Evolutionary conservation across 2,113 vertebrate species (phyloP).

Genomic region (Onychostruthus taczanowskii): DNA sequence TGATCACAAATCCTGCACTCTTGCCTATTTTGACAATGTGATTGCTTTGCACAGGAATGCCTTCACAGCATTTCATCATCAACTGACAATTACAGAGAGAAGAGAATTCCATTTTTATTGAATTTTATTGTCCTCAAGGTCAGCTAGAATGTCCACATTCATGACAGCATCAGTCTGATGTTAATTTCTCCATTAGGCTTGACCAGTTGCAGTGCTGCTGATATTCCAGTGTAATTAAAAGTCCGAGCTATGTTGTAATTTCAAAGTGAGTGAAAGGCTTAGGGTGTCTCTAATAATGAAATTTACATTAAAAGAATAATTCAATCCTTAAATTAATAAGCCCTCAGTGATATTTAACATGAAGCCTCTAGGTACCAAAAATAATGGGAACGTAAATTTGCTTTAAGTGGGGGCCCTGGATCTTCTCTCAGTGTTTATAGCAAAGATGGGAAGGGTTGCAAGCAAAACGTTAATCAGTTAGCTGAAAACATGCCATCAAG

Average conservation of each 20-base stretch:
- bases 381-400: background rate
- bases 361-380: background rate
- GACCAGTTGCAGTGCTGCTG: background rate
- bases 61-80: background rate
- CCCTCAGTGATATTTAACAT: background rate
- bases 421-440: background rate
- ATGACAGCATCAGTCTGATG: background rate
- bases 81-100: background rate
- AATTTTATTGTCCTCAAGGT: background rate
- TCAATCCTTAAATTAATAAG: background rate
- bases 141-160: background rate
- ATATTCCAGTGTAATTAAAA: background rate
- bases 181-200: background rate
- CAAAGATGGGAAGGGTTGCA: background rate
- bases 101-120: background rate
- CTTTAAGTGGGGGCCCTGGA: background rate
- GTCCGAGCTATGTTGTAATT: background rate
- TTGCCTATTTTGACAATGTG: background rate
- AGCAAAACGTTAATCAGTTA: background rate
- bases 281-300: background rate
- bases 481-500: background rate
- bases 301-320: background rate
- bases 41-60: background rate
- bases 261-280: background rate
- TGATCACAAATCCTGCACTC: background rate